These are phyloP conservation scores for Distichodus sexfasciatus DNA, from an alignment of 2,797 vertebrate species.

Conservation along the genomic window DNA sequence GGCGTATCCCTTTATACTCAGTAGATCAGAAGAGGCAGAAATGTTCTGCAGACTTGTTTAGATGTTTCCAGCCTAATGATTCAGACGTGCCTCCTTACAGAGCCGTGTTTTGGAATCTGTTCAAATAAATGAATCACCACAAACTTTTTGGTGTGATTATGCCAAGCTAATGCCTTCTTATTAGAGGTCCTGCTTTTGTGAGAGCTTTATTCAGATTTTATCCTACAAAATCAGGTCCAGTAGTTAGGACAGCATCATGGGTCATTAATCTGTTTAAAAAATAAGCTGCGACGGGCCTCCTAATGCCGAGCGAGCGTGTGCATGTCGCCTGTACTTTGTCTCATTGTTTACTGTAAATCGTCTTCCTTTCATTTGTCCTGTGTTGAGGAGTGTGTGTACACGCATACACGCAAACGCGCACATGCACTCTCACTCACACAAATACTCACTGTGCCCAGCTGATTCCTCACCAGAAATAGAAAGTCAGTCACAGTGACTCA, in stretches of 20 bases:
- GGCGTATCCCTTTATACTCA: no score
- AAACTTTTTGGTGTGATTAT: background rate
- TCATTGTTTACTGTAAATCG: background rate
- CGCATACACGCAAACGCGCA: constrained; percentile 3
- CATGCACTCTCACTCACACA: constrained; percentile 1
- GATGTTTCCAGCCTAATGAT: background rate
- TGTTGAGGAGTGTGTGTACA: background rate
- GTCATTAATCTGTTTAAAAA: background rate
- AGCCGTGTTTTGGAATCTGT: background rate
- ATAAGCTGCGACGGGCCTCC: no score
- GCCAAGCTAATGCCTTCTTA: background rate
- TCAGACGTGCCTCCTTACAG: constrained; percentile 16
- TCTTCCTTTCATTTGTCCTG: background rate
- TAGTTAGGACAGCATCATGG: background rate
- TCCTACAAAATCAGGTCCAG: no score
- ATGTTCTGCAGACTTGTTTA: background rate
- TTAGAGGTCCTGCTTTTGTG: no score
- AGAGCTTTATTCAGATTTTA: background rate
- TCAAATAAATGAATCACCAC: background rate
- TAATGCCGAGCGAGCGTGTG: no score
- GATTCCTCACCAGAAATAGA: constrained; percentile 41
- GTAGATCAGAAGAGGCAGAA: no score
- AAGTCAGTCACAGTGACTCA: constrained; percentile 52
- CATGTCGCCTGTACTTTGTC: background rate
- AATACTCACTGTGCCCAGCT: constrained; percentile 13